Conservation (phyloP, 2,797 vertebrate species). For the Melanotaenia nigrans region DNA sequence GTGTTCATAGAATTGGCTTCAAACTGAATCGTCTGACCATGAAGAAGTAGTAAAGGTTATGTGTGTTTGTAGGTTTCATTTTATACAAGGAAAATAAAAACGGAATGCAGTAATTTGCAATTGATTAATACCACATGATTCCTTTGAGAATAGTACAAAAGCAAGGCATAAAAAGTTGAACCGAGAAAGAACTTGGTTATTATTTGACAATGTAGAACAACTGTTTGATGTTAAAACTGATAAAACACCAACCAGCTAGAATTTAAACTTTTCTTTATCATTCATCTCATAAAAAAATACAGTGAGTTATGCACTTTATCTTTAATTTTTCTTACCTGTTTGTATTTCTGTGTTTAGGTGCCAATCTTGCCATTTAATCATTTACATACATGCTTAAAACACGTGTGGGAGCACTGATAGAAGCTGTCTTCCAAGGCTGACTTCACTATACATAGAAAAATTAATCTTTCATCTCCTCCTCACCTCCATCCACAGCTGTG, state of each 20-base stretch:
- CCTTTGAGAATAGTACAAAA: background rate
- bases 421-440: conserved; percentile 15
- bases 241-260: too few relatives aligned
- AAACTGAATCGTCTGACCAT: background rate
- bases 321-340: too few relatives aligned
- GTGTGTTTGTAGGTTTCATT: background rate
- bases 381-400: background rate
- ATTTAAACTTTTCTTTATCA: background rate
- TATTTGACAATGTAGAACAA: background rate
- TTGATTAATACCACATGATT: background rate
- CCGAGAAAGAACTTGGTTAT: background rate
- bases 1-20: background rate
- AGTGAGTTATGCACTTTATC: background rate
- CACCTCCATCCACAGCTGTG: conserved; percentile 60
- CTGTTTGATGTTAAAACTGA: background rate
- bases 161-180: background rate
- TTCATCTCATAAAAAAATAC: background rate
- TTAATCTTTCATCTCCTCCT: conserved; percentile 77
- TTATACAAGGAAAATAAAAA: background rate
- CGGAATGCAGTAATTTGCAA: background rate
- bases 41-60: background rate
- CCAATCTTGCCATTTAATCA: background rate
- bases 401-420: conserved; percentile 13
- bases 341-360: conserved; percentile 3
- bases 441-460: conserved; percentile 56